Evolutionary conservation across 2,797 vertebrate species (phyloP).

Genomic region (Coilia nasus): DNA sequence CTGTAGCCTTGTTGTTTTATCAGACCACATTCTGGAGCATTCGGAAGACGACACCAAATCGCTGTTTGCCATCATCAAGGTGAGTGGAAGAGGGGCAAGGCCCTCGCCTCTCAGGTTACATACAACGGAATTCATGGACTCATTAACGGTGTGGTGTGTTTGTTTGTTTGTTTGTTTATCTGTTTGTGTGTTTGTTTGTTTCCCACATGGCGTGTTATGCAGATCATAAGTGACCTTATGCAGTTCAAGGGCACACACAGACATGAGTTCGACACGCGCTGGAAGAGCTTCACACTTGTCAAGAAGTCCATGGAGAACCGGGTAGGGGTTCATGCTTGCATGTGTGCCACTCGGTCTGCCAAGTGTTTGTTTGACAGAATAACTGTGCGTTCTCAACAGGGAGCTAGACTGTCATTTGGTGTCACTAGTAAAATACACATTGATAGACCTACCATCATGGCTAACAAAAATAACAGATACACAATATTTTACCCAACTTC

Average conservation of each 20-base stretch:
- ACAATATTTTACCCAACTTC: too few species aligned
- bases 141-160: neutral
- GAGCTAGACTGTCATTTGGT: too few species aligned
- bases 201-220: conserved; percentile 47
- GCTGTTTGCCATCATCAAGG: conserved; percentile 98
- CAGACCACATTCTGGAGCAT: conserved; percentile 91
- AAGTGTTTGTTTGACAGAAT: too few species aligned
- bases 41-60: conserved; percentile 98
- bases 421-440: too few species aligned
- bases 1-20: conserved; percentile 28
- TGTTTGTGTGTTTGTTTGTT: neutral
- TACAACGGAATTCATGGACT: too few species aligned
- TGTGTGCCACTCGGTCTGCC: neutral
- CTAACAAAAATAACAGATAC: too few species aligned
- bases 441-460: too few species aligned
- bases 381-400: too few species aligned
- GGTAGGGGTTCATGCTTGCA: conserved; percentile 64
- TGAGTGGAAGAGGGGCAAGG: conserved; percentile 55
- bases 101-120: too few species aligned
- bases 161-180: neutral
- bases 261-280: conserved; percentile 96
- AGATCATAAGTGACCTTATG: conserved; percentile 95
- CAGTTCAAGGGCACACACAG: conserved; percentile 97
- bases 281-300: conserved; percentile 98
- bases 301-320: conserved; percentile 99